Conservation (phyloP, 2,888 invertebrate genomes). For the Drosophila infuscata region DNA sequence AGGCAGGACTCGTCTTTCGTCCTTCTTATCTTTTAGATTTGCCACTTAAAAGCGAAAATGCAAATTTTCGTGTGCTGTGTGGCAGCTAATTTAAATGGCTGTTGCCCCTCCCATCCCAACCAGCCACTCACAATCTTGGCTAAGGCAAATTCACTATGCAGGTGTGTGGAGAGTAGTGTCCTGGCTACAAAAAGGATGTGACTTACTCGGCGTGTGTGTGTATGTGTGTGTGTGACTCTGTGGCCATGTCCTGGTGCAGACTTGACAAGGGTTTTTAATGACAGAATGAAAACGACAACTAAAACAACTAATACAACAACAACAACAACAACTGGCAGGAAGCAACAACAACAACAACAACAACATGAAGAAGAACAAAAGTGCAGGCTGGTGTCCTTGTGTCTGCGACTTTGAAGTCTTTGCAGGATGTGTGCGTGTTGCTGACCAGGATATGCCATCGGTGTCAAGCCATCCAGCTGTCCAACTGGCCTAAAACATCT, state of each 20-base stretch:
- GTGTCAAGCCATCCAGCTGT: slow-evolving; percentile 76
- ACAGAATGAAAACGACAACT: slow-evolving; percentile 76
- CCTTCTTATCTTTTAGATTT: slow-evolving; percentile 60
- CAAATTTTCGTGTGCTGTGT: slow-evolving; percentile 58
- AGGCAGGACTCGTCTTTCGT: slow-evolving; percentile 23
- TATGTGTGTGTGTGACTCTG: slow-evolving; percentile 30
- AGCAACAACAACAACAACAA: not conserved
- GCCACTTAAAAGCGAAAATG: slow-evolving; percentile 77
- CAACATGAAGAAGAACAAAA: slow-evolving; percentile 41
- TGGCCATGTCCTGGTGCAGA: slow-evolving; percentile 60
- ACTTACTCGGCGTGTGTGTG: not conserved
- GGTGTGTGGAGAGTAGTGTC: slow-evolving; percentile 39
- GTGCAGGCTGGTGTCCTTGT: slow-evolving; percentile 50
- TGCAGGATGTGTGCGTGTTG: slow-evolving; percentile 53
- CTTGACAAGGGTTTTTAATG: slow-evolving; percentile 85
- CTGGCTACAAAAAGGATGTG: slow-evolving; percentile 50
- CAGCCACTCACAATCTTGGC: slow-evolving; percentile 8
- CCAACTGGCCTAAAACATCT: slow-evolving; percentile 82
- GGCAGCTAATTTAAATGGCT: slow-evolving; percentile 75
- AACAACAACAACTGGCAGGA: slow-evolving; percentile 31
- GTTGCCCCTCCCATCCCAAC: not conserved
- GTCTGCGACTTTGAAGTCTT: slow-evolving; percentile 71
- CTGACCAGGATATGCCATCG: slow-evolving; percentile 70
- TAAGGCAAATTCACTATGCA: slow-evolving; percentile 61
- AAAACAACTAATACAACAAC: slow-evolving; percentile 42